Conservation (phyloP, 2,888 invertebrate species). For the Drosophila gaucha region DNA sequence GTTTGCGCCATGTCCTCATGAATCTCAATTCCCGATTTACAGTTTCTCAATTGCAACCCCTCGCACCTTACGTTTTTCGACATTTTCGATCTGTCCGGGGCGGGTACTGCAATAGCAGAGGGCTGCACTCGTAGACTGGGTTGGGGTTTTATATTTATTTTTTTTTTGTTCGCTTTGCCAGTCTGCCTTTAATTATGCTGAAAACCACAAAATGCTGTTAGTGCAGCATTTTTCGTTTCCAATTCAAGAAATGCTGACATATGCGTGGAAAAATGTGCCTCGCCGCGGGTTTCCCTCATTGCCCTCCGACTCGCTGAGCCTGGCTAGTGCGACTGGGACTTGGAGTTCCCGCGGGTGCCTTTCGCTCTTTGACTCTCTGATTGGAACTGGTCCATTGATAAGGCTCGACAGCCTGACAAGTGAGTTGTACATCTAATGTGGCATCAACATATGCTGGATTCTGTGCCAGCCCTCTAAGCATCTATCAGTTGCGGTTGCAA, state of each 20-base stretch:
- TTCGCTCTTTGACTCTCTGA: slow-evolving; percentile 82
- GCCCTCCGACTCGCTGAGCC: slow-evolving; percentile 25
- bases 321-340: slow-evolving; percentile 8
- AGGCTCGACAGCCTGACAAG: slow-evolving; percentile 76
- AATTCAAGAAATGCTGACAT: slow-evolving; percentile 83
- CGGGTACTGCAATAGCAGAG: slow-evolving; percentile 47
- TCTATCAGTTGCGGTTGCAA: slow-evolving; percentile 67
- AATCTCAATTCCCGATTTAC: slow-evolving; percentile 52
- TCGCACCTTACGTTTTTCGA: slow-evolving; percentile 82
- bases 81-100: slow-evolving; percentile 82
- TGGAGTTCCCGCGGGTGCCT: slow-evolving; percentile 69
- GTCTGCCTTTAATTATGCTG: slow-evolving; percentile 81
- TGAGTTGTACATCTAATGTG: slow-evolving; percentile 84
- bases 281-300: slow-evolving; percentile 50
- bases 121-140: slow-evolving; percentile 16
- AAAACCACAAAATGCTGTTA: slow-evolving; percentile 82
- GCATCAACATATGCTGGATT: slow-evolving; percentile 85
- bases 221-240: slow-evolving; percentile 73
- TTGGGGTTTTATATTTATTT: neutral
- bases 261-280: slow-evolving; percentile 78
- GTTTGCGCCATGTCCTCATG: slow-evolving; percentile 51
- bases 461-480: slow-evolving; percentile 28
- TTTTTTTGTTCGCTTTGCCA: slow-evolving; percentile 31
- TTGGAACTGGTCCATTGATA: slow-evolving; percentile 80
- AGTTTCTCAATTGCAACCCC: slow-evolving; percentile 56